Evolutionary conservation across 2,113 vertebrate genomes (phyloP).

Genomic region (Mystacornis crossleyi): DNA sequence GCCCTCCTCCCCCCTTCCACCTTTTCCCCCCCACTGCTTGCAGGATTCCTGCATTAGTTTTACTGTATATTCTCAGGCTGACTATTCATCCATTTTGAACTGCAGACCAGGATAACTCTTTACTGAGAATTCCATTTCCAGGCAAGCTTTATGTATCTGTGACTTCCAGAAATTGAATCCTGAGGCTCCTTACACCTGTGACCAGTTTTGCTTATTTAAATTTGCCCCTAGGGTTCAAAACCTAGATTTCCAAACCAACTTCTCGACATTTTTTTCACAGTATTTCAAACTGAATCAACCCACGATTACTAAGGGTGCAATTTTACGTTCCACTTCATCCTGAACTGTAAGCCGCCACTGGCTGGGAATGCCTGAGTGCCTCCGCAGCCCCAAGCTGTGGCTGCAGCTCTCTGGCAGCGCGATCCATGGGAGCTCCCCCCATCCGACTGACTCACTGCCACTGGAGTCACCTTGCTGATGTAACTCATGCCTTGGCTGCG

Average conservation of each 20-base stretch:
- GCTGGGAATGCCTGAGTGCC: not conserved
- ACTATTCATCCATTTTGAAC: not conserved
- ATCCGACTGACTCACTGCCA: not conserved
- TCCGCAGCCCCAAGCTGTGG: not conserved
- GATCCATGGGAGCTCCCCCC: not conserved
- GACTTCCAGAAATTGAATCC: not conserved
- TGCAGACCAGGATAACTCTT: not conserved
- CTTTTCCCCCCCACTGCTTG: not conserved
- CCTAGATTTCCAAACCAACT: not conserved
- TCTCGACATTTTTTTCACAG: accelerated
- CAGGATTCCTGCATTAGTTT: not conserved
- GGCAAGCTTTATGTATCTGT: not conserved
- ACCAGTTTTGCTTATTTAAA: not conserved
- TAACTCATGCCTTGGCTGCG: not conserved
- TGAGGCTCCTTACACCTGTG: not conserved
- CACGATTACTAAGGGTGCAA: not conserved
- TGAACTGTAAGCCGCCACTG: not conserved
- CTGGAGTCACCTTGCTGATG: not conserved
- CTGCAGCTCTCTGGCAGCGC: not conserved
- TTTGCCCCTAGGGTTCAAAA: not conserved
- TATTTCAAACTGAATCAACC: not conserved
- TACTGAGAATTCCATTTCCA: not conserved
- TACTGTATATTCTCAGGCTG: not conserved
- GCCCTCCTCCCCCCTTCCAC: accelerated
- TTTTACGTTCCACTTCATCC: not conserved